phyloP scores from a whole-genome alignment of 1,140 invertebrate genomes.

The Chironomus striatipennis region DNA sequence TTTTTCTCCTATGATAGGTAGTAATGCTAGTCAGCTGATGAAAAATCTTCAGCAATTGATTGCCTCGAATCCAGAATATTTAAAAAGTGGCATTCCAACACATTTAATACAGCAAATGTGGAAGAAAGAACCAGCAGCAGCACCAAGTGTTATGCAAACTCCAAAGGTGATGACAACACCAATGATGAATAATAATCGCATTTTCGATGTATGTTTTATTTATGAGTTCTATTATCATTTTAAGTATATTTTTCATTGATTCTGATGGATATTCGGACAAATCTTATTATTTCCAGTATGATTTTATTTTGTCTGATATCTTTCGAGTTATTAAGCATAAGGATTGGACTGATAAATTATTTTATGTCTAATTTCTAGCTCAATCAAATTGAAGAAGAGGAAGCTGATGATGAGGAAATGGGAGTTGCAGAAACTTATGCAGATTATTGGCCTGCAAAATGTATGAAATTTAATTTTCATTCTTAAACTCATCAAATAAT shows the following conservation, averaged over 20 bases:
- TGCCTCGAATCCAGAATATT: slow-evolving; percentile 36
- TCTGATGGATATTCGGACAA: too few species aligned
- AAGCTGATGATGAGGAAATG: slow-evolving; percentile 92
- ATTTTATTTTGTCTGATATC: too few species aligned
- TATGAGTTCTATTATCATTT: neutral
- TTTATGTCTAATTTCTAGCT: slow-evolving; percentile 24
- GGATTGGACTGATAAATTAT: neutral
- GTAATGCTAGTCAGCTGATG: slow-evolving; percentile 42
- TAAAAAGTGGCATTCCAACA: slow-evolving; percentile 39
- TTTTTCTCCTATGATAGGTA: slow-evolving; percentile 43
- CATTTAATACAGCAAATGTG: slow-evolving; percentile 40
- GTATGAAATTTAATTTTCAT: slow-evolving; percentile 45
- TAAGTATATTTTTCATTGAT: neutral
- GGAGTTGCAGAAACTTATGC: slow-evolving; percentile 96
- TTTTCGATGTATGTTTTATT: slow-evolving; percentile 34
- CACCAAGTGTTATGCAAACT: slow-evolving; percentile 29
- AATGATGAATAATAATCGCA: neutral
- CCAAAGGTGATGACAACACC: neutral
- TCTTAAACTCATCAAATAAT: too few species aligned
- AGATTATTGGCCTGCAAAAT: slow-evolving; percentile 95
- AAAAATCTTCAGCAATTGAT: slow-evolving; percentile 39
- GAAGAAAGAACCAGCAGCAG: slow-evolving; percentile 33
- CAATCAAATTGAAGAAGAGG: slow-evolving; percentile 57
- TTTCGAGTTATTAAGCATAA: too few species aligned
- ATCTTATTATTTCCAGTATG: too few species aligned